A percentile compares a stretch with the other conserved stretches of the same genome.
Evolutionary conservation across 2,888 invertebrate species (phyloP).

Genomic region (Pachycephus smyrnensis): DNA sequence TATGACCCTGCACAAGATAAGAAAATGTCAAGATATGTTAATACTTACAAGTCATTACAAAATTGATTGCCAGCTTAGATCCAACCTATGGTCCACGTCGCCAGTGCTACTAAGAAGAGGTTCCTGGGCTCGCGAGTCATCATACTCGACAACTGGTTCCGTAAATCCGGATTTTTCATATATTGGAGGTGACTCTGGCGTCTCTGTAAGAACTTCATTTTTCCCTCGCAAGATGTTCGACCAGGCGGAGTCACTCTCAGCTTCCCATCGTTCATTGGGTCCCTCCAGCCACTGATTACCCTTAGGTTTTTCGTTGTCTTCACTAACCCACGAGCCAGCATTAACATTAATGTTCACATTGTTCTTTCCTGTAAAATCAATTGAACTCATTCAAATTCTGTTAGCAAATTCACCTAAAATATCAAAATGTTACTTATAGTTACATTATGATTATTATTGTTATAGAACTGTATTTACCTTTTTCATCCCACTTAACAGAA

Average conservation of each 20-base stretch:
- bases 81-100: constrained; percentile 64
- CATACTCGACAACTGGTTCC: constrained; percentile 72
- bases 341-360: constrained; percentile 49
- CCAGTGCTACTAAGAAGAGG: constrained; percentile 58
- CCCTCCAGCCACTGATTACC: constrained; percentile 54
- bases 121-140: constrained; percentile 68
- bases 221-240: constrained; percentile 41
- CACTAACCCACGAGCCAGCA: constrained; percentile 47
- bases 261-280: constrained; percentile 59
- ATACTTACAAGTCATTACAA: neutral
- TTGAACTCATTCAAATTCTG: neutral
- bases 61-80: neutral
- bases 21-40: neutral
- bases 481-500: constrained; percentile 58
- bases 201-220: constrained; percentile 66
- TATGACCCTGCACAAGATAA: constrained; percentile 44
- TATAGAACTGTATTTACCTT: constrained; percentile 42
- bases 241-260: constrained; percentile 56
- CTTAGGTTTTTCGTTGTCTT: constrained; percentile 50
- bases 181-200: constrained; percentile 76
- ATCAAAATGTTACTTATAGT: neutral
- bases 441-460: neutral
- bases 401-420: neutral
- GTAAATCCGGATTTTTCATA: constrained; percentile 74
- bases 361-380: constrained; percentile 46